Evolutionary conservation across 2,888 invertebrate species (phyloP), one percentile per base, ranked within the genome.

Genomic region (Phortica magna): DNA sequence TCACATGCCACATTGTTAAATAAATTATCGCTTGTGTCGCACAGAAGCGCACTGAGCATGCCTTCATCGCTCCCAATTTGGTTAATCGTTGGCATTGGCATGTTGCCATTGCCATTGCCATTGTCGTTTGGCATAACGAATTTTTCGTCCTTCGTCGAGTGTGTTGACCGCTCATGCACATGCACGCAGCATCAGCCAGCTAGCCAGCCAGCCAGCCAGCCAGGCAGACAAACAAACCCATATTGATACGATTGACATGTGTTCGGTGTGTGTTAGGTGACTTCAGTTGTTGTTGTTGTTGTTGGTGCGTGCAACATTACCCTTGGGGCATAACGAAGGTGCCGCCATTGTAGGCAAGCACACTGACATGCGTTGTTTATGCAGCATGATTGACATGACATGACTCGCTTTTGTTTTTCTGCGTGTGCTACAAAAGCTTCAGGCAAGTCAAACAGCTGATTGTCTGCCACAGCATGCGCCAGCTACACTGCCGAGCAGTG

Each of bases 1-100:
- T 77, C 76, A 80, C 82, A 80, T 80, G 78, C 78, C 83, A 83
- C 82, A 88, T 83, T 85, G 86, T 83, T 88, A 88, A 88, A 82
- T 87, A 83, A 88, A 89, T 87, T 85, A 88, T 88, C 85, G 85
- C 81, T 83, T 82, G 80, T 77, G 80, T 77, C 53, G 53, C 70
- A 14, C 70, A 55, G 53, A 71, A 71, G 55, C 55, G 55, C 67
- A 42, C 3, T 0, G 19, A 61, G n/a, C 6, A 55, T 31, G 3
- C 55, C 55, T 55, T 6, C 64, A 64, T 9, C 53, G n/a, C 48
- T 48, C 48, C 48, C 48, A 2, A 14, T 48, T 48, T 31, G 1
- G 31, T 3, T 31, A 31, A 31, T 31, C 31, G 57, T 57, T 17
- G 57, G 17, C 7, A 42, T 17, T 57, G 57, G 4, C 64, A 4